A percentile compares a stretch with the other conserved stretches of the same genome.
Evolutionary conservation across 2,797 vertebrate genomes (phyloP).

Genomic region (Loris lydekkerianus): DNA sequence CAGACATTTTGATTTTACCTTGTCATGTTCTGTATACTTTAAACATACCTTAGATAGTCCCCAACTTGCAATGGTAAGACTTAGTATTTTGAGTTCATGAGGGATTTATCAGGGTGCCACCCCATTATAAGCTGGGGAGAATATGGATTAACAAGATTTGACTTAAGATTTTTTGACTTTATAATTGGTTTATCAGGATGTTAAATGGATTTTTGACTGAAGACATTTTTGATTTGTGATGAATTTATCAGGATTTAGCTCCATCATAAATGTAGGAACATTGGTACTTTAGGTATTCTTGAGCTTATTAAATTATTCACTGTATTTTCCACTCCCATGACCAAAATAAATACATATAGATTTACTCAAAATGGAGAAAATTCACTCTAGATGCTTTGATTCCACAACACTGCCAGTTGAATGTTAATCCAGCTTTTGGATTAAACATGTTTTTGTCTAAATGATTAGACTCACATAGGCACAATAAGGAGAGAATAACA

Average conservation of each 20-base stretch:
- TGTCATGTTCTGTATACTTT: neutral
- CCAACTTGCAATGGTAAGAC: neutral
- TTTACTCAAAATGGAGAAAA: slow-evolving; percentile 27
- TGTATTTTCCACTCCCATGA: neutral
- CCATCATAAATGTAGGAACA: neutral
- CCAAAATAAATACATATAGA: neutral
- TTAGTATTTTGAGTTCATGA: neutral
- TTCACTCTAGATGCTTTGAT: neutral
- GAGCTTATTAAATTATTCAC: neutral
- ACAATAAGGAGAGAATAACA: neutral
- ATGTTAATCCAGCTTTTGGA: neutral
- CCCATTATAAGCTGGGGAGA: neutral
- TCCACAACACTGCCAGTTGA: neutral
- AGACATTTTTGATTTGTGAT: neutral
- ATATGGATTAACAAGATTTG: neutral
- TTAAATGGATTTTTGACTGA: neutral
- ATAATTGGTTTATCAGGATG: neutral
- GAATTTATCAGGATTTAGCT: neutral
- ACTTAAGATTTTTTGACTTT: neutral
- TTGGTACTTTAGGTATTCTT: neutral
- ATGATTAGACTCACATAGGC: neutral
- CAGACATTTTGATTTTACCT: neutral
- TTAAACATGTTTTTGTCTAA: slow-evolving; percentile 15
- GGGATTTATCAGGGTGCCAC: neutral
- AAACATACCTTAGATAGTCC: neutral